Conservation (phyloP, 2,113 vertebrate species). For the Balaenoptera acutorostrata region DNA sequence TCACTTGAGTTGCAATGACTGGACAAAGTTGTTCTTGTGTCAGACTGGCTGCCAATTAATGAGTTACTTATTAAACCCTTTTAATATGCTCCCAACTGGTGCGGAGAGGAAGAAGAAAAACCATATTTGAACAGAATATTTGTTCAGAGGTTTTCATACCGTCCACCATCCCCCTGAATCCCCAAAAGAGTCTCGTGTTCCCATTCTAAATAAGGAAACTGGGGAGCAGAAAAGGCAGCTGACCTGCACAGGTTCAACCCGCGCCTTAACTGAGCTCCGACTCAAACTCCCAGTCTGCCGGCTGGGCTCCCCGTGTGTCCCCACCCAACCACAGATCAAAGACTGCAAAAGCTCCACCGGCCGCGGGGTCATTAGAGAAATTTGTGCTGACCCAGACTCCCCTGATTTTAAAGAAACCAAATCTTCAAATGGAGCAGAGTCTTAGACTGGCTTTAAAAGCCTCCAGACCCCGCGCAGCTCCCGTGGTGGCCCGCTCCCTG, state of each 20-base stretch:
- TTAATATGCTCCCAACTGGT: background rate
- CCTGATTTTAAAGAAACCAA: constrained; percentile 3
- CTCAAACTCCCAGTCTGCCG: rapidly evolving
- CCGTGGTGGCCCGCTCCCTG: background rate
- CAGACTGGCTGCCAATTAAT: background rate
- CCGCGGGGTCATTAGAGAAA: background rate
- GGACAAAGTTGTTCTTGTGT: background rate
- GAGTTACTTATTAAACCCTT: background rate
- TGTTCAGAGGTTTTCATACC: background rate
- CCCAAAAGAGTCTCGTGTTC: background rate
- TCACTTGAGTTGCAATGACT: background rate
- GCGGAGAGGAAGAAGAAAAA: background rate
- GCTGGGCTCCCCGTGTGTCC: background rate
- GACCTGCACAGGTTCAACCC: background rate
- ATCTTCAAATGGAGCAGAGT: background rate
- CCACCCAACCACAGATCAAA: background rate
- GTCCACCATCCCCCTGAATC: background rate
- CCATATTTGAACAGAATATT: background rate
- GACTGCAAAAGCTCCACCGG: background rate
- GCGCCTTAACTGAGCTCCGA: background rate
- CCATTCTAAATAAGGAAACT: background rate
- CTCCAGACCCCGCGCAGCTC: background rate
- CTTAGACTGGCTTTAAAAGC: constrained; percentile 2
- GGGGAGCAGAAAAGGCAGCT: background rate
- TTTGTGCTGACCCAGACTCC: constrained; percentile 15